Base-by-base conservation (phyloP, 2,113 vertebrate genomes). In the Phoenicopterus ruber region DNA sequence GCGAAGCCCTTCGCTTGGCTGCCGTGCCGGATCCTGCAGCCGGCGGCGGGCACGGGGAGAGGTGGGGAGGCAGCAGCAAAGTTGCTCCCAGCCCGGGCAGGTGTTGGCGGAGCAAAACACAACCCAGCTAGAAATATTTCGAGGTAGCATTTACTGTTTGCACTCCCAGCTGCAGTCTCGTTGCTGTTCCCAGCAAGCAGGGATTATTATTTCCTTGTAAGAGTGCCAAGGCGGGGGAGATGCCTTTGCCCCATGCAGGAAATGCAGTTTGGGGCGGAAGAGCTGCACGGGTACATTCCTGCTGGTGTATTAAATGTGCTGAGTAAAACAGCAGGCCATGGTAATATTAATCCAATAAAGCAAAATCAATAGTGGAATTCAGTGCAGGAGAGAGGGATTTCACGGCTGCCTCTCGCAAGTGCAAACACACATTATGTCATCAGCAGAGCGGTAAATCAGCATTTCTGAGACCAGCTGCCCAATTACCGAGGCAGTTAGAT, bases 391-490 rank as follows among this genome's bases (percentile, higher is more conserved):
- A 57, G 77, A 89, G 82, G 79, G 44, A 90, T 76, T 61, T 93
- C 1, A 7, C 0, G 3, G 49, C 89, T 85, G 90, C 73, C 58
- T 95, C 71, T 85, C 7, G 2, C 66, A 57, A 91, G 32, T 46
- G 62, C 84, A 85, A 91, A 59, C 61, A 87, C 66, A 58, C 24
- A 85, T 95, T 82, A 89, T 96, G 93, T 80, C 90, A 88, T 94
- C 92, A 85, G 73, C 90, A 94, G 73, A 90, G 90, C 49, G 9
- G 84, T 94, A 96, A 88, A 95, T 94, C 96, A 93, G 87, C 93
- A 72, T 91, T 94, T 96, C 87, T 90, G 84, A 87, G 93, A 93
- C 88, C 92, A 93, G 96, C 91, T 91, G 93, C 94, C 95, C 95
- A 93, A 93, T 96, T 96, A 95, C 81, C 1, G 3, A 96, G 87